A percentile compares a stretch with the other conserved stretches of the same genome.
These are phyloP conservation scores for Zosterops hypoxanthus DNA, from an alignment of 2,113 vertebrate genomes.

Conservation along the genomic window DNA sequence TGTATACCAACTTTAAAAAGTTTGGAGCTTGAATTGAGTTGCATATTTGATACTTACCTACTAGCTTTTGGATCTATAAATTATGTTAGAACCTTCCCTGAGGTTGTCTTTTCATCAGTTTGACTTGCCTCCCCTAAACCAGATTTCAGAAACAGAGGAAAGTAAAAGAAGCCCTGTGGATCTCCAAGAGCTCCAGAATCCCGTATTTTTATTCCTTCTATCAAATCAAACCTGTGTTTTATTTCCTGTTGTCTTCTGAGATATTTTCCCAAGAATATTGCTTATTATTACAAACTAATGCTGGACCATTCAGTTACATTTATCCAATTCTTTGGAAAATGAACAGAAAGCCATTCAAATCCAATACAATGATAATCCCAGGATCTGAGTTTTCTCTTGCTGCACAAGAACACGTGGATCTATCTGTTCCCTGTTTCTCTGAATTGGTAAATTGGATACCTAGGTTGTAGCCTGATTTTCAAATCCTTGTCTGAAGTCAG, in stretches of 20 bases:
- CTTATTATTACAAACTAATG: background rate
- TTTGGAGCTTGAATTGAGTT: background rate
- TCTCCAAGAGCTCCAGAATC: background rate
- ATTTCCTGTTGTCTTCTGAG: background rate
- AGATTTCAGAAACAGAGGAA: background rate
- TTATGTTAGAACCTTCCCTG: background rate
- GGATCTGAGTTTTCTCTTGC: background rate
- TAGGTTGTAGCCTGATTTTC: background rate
- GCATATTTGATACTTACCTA: background rate
- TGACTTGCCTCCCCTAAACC: background rate
- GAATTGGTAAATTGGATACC: background rate
- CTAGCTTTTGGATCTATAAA: background rate
- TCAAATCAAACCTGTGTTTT: background rate
- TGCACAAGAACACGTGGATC: background rate
- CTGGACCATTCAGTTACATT: background rate
- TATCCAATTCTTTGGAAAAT: background rate
- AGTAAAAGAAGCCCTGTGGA: background rate
- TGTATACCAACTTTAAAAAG: background rate
- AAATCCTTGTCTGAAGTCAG: background rate
- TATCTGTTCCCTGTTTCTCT: background rate
- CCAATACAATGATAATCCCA: background rate
- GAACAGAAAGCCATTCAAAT: background rate
- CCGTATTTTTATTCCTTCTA: background rate
- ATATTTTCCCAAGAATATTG: background rate
- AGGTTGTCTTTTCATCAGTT: background rate